Evolutionary conservation across 2,888 invertebrate genomes (phyloP).

Genomic region (Athalia cordata): DNA sequence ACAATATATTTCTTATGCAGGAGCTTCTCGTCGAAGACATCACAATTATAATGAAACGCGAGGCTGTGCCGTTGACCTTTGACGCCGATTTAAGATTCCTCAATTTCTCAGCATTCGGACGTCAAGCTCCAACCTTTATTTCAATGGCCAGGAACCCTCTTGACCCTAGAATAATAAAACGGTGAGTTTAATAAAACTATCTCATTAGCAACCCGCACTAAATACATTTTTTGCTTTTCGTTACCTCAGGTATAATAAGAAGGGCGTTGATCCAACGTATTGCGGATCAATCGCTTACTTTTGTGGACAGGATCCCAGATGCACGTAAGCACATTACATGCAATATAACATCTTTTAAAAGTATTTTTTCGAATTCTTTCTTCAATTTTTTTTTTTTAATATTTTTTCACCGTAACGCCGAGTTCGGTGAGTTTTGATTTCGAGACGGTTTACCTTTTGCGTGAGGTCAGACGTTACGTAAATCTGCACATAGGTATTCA

Average conservation of each 20-base stretch:
- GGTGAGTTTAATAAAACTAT: neutral
- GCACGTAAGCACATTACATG: constrained; percentile 74
- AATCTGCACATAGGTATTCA: neutral
- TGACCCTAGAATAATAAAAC: constrained; percentile 74
- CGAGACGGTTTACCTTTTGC: neutral
- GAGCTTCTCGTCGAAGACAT: constrained; percentile 76
- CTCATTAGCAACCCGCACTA: no score
- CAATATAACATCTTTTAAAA: no score
- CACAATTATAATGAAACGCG: constrained; percentile 73
- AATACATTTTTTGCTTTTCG: neutral
- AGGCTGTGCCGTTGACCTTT: constrained; percentile 78
- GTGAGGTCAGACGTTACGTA: constrained; percentile 10
- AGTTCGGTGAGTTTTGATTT: neutral
- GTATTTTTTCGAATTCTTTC: no score
- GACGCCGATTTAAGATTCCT: constrained; percentile 78
- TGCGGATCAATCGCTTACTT: constrained; percentile 78
- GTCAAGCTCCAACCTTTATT: constrained; percentile 78
- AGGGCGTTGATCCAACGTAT: constrained; percentile 70
- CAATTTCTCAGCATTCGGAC: constrained; percentile 77
- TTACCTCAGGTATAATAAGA: constrained; percentile 63
- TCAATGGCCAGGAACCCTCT: constrained; percentile 79
- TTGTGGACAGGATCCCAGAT: constrained; percentile 78
- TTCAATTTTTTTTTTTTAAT: no score
- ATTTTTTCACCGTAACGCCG: neutral
- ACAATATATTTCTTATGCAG: constrained; percentile 66